phyloP scores from a whole-genome alignment of 2,888 invertebrate genomes.

The Pseudeuparius sepicola region DNA sequence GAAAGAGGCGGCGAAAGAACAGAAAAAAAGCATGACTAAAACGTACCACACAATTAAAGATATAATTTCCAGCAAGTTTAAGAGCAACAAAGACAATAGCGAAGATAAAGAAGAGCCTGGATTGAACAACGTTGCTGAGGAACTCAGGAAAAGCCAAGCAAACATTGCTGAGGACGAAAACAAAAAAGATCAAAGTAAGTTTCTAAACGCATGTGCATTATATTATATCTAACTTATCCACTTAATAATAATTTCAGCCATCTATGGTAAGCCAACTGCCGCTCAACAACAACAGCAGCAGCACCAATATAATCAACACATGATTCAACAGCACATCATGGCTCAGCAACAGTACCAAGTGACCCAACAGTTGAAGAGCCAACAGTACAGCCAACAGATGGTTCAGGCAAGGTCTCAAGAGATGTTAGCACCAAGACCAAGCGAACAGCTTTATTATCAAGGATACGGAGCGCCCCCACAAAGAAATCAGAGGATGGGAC shows the following conservation, averaged over 20 bases:
- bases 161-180: conserved; percentile 30
- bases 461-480: conserved; percentile 30
- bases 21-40: conserved; percentile 52
- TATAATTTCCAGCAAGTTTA: conserved; percentile 72
- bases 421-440: conserved; percentile 41
- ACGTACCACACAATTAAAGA: conserved; percentile 76
- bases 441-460: conserved; percentile 35
- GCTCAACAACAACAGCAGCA: conserved; percentile 30
- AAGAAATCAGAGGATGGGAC: conserved; percentile 22
- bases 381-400: conserved; percentile 36
- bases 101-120: conserved; percentile 48
- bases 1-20: conserved; percentile 40
- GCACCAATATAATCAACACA: conserved; percentile 37
- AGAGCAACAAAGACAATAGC: conserved; percentile 49
- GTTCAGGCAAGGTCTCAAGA: conserved; percentile 45
- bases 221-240: too few relatives aligned
- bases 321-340: conserved; percentile 43
- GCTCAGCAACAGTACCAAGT: conserved; percentile 34
- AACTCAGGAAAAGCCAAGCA: conserved; percentile 42
- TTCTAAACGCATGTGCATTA: neutral
- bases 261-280: conserved; percentile 29
- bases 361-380: conserved; percentile 29
- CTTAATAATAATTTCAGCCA: too few relatives aligned
- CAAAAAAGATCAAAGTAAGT: conserved; percentile 42
- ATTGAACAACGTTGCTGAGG: conserved; percentile 54